These are phyloP conservation scores for Baccha elongata DNA, from an alignment of 2,888 invertebrate species.

Conservation along the genomic window DNA sequence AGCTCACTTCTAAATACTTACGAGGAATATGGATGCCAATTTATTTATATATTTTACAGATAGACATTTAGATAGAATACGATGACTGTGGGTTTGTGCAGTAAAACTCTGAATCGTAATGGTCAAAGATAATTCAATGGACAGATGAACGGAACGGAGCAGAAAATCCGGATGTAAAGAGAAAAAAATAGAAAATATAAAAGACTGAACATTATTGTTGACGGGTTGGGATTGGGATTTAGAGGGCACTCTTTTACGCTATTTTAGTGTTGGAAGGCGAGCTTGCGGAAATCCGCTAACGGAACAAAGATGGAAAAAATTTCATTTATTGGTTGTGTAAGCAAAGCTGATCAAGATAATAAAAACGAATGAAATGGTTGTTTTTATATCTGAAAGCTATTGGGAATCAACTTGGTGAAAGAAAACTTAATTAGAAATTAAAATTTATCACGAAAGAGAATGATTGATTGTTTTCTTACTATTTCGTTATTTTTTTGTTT, in stretches of 20 bases:
- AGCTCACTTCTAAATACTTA: constrained; percentile 46
- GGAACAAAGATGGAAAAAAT: constrained; percentile 55
- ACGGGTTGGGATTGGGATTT: constrained; percentile 6
- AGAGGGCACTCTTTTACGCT: constrained; percentile 51
- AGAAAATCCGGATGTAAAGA: constrained; percentile 56
- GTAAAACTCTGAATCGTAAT: constrained; percentile 54
- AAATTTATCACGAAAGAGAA: no score
- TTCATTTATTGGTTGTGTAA: constrained; percentile 41
- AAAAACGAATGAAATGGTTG: background rate
- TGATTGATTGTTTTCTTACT: no score
- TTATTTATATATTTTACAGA: background rate
- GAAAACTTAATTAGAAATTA: no score
- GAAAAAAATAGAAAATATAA: constrained; percentile 23
- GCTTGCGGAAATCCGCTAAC: constrained; percentile 69
- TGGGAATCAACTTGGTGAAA: no score
- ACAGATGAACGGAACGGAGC: constrained; percentile 62
- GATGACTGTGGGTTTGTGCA: background rate
- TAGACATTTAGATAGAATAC: no score
- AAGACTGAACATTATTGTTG: no score
- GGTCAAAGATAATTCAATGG: constrained; percentile 71
- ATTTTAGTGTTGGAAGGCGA: constrained; percentile 64
- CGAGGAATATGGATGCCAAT: constrained; percentile 4
- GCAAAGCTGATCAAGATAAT: background rate
- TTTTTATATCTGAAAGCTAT: background rate
- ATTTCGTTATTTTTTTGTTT: no score